phyloP scores from a whole-genome alignment of 2,113 vertebrate genomes.

The Platycercus adscitus region DNA sequence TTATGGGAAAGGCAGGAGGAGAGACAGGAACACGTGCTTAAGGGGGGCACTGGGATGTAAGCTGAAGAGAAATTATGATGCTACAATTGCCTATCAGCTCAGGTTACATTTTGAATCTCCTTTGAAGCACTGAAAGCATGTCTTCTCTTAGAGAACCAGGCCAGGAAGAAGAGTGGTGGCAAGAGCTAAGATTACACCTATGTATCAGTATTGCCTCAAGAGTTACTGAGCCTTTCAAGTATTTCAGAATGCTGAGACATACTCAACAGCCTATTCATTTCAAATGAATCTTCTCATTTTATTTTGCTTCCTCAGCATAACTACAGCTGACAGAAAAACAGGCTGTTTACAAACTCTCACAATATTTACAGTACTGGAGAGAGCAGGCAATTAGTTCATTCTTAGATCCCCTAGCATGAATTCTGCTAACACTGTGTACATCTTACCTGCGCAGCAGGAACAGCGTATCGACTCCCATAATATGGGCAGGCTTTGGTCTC shows the following conservation, averaged over 20 bases:
- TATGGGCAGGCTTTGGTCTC: conserved; percentile 88
- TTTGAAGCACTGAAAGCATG: not conserved
- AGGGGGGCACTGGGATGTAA: not conserved
- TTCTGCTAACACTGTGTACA: fast-evolving
- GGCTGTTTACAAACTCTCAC: not conserved
- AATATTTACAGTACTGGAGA: not conserved
- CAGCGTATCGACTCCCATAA: conserved; percentile 86
- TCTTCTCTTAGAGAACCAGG: not conserved
- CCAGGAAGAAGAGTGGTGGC: not conserved
- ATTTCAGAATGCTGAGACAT: not conserved
- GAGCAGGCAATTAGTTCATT: not conserved
- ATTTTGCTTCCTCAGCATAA: not conserved
- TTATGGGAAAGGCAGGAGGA: not conserved
- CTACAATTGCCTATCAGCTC: not conserved
- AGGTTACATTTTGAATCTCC: not conserved
- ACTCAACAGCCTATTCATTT: not conserved
- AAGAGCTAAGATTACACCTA: not conserved
- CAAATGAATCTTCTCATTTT: not conserved
- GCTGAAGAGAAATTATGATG: not conserved
- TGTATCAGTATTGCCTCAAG: not conserved
- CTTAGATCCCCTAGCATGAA: not conserved
- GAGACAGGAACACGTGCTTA: not conserved
- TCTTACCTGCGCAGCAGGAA: conserved; percentile 87
- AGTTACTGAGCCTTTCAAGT: not conserved
- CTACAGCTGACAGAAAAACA: not conserved